These are phyloP conservation scores for Ochlodes sylvanus DNA, from an alignment of 2,888 invertebrate species.

Conservation along the genomic window DNA sequence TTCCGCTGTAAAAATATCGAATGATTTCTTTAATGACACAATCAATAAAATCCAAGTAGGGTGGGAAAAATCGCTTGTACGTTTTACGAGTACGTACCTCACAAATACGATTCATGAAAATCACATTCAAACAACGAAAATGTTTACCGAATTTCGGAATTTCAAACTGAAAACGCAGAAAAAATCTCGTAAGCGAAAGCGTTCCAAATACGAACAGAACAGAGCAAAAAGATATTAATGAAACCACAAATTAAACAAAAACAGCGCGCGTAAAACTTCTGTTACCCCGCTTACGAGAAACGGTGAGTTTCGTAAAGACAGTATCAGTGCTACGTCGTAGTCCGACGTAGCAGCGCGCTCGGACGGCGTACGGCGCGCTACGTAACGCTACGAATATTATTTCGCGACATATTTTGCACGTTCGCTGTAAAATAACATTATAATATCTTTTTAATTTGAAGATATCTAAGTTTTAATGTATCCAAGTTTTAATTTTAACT, in stretches of 20 bases:
- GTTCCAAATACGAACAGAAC: not conserved
- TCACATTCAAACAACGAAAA: no score
- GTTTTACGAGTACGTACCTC: no score
- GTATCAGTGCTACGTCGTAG: constrained; percentile 77
- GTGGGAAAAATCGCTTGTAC: no score
- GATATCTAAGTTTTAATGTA: not conserved
- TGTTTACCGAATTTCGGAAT: not conserved
- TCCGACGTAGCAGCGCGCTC: constrained; percentile 71
- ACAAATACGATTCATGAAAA: no score
- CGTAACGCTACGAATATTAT: constrained; percentile 58
- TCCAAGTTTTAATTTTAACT: not conserved
- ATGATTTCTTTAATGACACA: no score
- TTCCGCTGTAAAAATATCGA: no score
- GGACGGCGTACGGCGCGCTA: constrained; percentile 51
- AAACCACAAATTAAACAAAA: constrained; percentile 19
- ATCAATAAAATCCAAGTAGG: no score
- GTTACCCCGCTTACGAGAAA: constrained; percentile 3
- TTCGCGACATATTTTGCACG: constrained; percentile 22
- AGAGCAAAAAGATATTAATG: constrained; percentile 13
- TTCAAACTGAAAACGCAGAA: not conserved
- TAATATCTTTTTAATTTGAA: not conserved
- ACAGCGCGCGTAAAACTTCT: constrained; percentile 5
- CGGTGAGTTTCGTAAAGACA: constrained; percentile 7
- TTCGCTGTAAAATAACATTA: not conserved
- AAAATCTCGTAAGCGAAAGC: not conserved